These are phyloP conservation scores for Hypotaenidia okinawae DNA, from an alignment of 2,797 vertebrate species.

Conservation along the genomic window DNA sequence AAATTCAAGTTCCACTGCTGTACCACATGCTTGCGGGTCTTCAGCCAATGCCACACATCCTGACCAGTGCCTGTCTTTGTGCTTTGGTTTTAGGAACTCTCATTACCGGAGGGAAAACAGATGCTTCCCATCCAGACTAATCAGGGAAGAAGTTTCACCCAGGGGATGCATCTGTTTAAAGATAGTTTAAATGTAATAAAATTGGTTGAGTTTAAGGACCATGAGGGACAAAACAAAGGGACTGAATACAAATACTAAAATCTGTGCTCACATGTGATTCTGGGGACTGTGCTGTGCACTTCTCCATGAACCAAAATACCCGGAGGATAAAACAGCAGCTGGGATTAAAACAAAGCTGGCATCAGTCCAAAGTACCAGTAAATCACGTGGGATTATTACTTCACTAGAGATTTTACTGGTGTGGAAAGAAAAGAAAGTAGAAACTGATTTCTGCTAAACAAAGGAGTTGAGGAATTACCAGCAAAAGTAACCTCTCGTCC, in stretches of 20 bases:
- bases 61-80: conserved; percentile 1
- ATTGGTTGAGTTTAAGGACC: conserved; percentile 47
- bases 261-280: background rate
- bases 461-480: background rate
- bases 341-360: conserved; percentile 41
- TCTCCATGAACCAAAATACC: conserved; percentile 21
- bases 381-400: conserved; percentile 24
- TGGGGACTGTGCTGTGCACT: background rate
- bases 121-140: conserved; percentile 64
- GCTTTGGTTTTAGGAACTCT: conserved; percentile 52
- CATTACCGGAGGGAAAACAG: conserved; percentile 56
- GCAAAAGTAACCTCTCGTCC: background rate
- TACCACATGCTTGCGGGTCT: background rate
- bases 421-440: background rate
- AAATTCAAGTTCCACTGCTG: background rate
- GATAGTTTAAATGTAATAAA: conserved; percentile 63
- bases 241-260: conserved; percentile 14
- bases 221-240: background rate
- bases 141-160: conserved; percentile 61
- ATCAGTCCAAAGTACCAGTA: background rate
- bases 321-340: conserved; percentile 32
- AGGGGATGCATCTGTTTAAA: conserved; percentile 44
- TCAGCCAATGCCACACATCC: background rate
- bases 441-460: conserved; percentile 13
- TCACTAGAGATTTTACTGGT: background rate